Percentiles rank a stretch among this genome's conserved stretches.
These are phyloP conservation scores for Meiosimyza decipiens DNA, from an alignment of 2,888 invertebrate genomes.

Conservation along the genomic window DNA sequence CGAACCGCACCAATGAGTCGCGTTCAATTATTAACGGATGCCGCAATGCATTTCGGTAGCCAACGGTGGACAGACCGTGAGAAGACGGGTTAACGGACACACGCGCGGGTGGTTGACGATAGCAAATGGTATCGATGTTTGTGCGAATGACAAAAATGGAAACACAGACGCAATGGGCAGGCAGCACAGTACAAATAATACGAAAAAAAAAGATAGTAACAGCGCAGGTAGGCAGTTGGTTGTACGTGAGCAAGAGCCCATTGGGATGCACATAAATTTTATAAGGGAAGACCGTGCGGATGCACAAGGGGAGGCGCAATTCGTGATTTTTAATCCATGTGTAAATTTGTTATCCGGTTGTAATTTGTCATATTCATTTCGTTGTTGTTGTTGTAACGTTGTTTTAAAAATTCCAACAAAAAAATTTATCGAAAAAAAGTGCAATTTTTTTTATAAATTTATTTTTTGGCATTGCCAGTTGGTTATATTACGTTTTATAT, in stretches of 20 bases:
- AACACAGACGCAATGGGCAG: too few species aligned
- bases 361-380: conserved; percentile 40
- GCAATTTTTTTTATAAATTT: conserved; percentile 12
- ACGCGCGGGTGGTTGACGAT: not conserved
- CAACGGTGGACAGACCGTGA: not conserved
- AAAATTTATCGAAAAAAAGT: too few species aligned
- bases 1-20: conserved; percentile 41
- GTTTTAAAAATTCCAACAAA: conserved; percentile 10
- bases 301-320: too few species aligned
- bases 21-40: conserved; percentile 61
- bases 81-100: not conserved
- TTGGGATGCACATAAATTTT: too few species aligned
- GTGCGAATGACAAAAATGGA: too few species aligned
- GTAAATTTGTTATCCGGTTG: conserved; percentile 38
- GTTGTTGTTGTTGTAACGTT: conserved; percentile 29
- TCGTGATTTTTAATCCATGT: conserved; percentile 18
- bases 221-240: too few species aligned
- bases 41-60: conserved; percentile 45
- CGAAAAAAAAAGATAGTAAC: too few species aligned
- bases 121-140: not conserved
- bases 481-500: too few species aligned
- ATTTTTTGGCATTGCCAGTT: too few species aligned
- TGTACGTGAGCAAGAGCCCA: too few species aligned
- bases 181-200: too few species aligned
- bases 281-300: too few species aligned